Percentiles rank a stretch among this genome's conserved stretches.
phyloP scores from a whole-genome alignment of 2,113 vertebrate species.

The Pituophis catenifer region DNA sequence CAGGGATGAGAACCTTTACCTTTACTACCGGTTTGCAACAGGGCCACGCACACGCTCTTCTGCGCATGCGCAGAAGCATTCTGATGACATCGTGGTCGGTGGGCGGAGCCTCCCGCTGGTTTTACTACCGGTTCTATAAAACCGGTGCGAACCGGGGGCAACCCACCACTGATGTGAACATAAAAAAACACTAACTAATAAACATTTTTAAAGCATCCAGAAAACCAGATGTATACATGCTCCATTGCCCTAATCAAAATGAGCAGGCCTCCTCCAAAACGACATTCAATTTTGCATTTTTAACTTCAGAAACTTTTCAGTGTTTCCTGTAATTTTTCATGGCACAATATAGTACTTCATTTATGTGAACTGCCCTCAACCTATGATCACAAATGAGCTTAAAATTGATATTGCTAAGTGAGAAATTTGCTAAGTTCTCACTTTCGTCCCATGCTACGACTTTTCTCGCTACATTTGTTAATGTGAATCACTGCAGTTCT shows the following conservation, averaged over 20 bases:
- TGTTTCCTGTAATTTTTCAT: not conserved
- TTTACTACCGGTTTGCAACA: too few relatives aligned
- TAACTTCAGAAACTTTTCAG: not conserved
- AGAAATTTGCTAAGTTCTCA: not conserved
- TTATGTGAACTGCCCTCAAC: not conserved
- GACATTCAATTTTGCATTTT: not conserved
- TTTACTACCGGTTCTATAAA: too few relatives aligned
- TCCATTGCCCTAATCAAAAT: not conserved
- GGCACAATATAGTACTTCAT: not conserved
- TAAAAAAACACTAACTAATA: not conserved
- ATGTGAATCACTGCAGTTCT: not conserved
- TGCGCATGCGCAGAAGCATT: too few relatives aligned
- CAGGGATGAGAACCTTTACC: too few relatives aligned
- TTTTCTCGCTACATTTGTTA: not conserved
- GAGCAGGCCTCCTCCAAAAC: not conserved
- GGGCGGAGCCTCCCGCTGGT: too few relatives aligned
- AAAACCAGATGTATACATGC: not conserved
- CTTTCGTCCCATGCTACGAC: not conserved
- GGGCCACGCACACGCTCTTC: too few relatives aligned
- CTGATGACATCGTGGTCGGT: too few relatives aligned
- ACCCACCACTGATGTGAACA: too few relatives aligned
- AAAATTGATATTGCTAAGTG: not conserved
- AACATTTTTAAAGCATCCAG: not conserved
- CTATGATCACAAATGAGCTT: not conserved
- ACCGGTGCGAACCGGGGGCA: too few relatives aligned